A percentile compares a stretch with the other conserved stretches of the same genome.
Conservation (phyloP, 2,888 invertebrate species). For the Leucophora obtusa region DNA sequence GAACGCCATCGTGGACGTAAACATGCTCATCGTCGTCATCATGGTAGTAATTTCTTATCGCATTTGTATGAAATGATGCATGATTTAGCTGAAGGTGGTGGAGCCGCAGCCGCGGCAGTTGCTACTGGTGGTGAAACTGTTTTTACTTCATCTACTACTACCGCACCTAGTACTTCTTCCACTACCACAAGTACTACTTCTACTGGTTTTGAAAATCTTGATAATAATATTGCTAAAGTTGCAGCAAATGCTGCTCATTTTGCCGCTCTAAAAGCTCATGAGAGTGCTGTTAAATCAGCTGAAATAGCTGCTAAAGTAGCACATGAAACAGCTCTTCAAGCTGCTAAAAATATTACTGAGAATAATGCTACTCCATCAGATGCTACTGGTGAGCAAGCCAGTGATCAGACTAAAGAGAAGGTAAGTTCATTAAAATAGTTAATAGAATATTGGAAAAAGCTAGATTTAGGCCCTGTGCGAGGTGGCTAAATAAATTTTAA, state of each 20-base stretch:
- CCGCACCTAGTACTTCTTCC: constrained; percentile 29
- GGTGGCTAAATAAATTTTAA: no score
- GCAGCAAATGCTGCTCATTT: constrained; percentile 39
- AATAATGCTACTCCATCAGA: constrained; percentile 52
- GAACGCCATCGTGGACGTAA: constrained; percentile 66
- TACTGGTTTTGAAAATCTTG: not conserved
- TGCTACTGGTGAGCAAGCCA: constrained; percentile 29
- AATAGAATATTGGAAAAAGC: no score
- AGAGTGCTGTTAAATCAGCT: constrained; percentile 34
- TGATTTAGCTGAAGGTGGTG: constrained; percentile 71
- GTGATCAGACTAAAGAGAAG: constrained; percentile 30
- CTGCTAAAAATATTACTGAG: constrained; percentile 17
- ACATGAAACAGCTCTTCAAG: constrained; percentile 39
- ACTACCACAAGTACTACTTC: constrained; percentile 14
- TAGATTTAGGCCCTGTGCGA: no score
- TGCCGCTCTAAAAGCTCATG: constrained; percentile 31
- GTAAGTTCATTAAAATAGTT: constrained; percentile 1
- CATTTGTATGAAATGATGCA: constrained; percentile 73
- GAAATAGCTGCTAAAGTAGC: constrained; percentile 59
- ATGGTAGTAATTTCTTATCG: constrained; percentile 66
- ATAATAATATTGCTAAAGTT: constrained; percentile 13
- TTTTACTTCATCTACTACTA: constrained; percentile 46
- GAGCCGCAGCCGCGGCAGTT: constrained; percentile 36
- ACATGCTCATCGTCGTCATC: constrained; percentile 62
- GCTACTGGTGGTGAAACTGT: constrained; percentile 45